Evolutionary conservation across 92 coral and sea anemone genomes (phyloP).

Genomic region (Phenganax subtilis): DNA sequence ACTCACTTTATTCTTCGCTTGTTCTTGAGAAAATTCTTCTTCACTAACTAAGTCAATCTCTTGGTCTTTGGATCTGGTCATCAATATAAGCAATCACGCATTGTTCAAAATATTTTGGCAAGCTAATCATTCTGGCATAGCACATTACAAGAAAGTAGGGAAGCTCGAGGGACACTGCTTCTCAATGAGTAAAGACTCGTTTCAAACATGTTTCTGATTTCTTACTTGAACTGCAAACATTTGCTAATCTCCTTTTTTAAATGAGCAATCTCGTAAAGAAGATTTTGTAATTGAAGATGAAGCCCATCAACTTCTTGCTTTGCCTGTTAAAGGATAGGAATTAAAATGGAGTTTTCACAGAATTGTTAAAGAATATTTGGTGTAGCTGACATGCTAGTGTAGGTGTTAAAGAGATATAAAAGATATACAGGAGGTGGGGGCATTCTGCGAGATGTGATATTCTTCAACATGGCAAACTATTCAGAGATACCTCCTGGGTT

Average conservation of each 20-base stretch:
- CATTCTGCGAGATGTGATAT: no score
- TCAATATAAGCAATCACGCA: neutral
- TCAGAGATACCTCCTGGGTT: conserved; percentile 75
- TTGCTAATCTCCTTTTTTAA: conserved; percentile 88
- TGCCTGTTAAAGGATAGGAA: conserved; percentile 54
- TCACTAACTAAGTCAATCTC: conserved; percentile 83
- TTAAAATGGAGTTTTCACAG: neutral
- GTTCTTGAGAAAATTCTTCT: conserved; percentile 68
- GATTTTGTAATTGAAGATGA: conserved; percentile 87
- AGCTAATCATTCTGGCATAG: neutral
- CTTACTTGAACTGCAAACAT: conserved; percentile 95
- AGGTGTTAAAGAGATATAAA: neutral
- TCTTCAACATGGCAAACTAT: no score
- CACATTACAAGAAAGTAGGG: no score
- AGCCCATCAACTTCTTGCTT: conserved; percentile 91
- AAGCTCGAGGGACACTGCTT: neutral
- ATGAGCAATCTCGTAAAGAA: conserved; percentile 93
- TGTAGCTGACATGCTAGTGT: neutral
- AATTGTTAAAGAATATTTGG: neutral
- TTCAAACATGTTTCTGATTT: neutral
- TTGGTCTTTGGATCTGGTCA: conserved; percentile 74
- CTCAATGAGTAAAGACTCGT: neutral
- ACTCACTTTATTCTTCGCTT: conserved; percentile 76
- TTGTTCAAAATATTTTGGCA: neutral
- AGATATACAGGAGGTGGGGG: no score